phyloP scores from a whole-genome alignment of 2,888 invertebrate species.

The Leptinotarsa peninsularis region DNA sequence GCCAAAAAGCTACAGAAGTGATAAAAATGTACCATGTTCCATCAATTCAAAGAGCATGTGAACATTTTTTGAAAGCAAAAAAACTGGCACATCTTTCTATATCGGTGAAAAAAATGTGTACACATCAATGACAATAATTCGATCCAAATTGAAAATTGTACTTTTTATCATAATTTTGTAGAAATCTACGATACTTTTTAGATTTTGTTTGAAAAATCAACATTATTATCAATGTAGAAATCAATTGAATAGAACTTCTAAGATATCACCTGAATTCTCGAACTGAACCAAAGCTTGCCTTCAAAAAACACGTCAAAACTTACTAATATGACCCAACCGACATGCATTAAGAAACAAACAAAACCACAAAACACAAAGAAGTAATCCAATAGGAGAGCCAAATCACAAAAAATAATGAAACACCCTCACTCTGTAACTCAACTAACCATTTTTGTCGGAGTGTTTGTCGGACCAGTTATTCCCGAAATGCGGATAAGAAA shows the following conservation, averaged over 20 bases:
- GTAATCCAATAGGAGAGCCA: conserved; percentile 17
- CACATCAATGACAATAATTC: no score
- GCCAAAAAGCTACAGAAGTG: no score
- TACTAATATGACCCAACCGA: not conserved
- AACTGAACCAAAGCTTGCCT: not conserved
- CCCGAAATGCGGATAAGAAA: conserved; percentile 40
- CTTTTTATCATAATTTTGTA: no score
- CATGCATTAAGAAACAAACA: conserved; percentile 11
- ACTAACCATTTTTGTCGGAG: conserved; percentile 40
- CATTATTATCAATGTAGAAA: not conserved
- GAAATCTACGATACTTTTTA: no score
- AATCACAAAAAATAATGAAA: conserved; percentile 28
- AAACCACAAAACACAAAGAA: conserved; percentile 13
- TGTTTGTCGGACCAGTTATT: conserved; percentile 29
- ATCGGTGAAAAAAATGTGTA: no score
- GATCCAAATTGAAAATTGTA: no score
- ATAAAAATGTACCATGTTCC: no score
- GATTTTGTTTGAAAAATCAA: no score
- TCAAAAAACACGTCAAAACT: not conserved
- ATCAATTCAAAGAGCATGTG: no score
- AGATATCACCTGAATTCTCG: no score
- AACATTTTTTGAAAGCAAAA: no score
- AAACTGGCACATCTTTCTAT: no score
- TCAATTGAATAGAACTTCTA: not conserved
- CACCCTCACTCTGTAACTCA: conserved; percentile 6